phyloP scores from a whole-genome alignment of 2,113 vertebrate genomes.

The Pithys albifrons region DNA sequence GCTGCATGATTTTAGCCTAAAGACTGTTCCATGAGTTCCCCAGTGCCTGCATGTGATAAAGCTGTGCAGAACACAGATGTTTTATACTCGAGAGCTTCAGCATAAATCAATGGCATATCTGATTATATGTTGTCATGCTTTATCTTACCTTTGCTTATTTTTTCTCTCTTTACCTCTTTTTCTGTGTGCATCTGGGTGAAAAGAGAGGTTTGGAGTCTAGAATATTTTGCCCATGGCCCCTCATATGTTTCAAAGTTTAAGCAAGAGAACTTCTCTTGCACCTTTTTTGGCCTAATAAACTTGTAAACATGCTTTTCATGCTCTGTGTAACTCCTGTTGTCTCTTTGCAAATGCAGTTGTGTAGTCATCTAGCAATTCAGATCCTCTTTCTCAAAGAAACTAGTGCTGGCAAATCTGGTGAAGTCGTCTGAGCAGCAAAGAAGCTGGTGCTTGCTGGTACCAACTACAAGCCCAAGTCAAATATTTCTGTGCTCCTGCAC shows the following conservation, averaged over 20 bases:
- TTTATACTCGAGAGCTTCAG: constrained; percentile 9
- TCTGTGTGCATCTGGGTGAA: constrained; percentile 1
- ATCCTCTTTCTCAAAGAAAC: background rate
- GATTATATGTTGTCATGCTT: background rate
- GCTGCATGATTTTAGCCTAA: background rate
- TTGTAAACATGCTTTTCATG: constrained; percentile 24
- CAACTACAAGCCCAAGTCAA: background rate
- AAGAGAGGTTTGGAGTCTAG: background rate
- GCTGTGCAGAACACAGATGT: background rate
- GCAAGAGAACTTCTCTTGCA: background rate
- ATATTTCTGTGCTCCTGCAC: background rate
- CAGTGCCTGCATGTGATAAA: background rate
- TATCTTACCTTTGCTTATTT: background rate
- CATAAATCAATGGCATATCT: background rate
- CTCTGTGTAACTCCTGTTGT: constrained; percentile 39
- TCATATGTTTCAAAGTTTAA: background rate
- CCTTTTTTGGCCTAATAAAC: constrained; percentile 48
- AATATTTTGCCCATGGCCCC: background rate
- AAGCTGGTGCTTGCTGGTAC: background rate
- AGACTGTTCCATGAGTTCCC: background rate
- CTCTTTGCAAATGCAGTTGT: background rate
- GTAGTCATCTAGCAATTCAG: background rate
- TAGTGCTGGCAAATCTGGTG: background rate
- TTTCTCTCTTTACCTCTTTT: background rate
- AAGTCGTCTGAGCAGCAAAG: background rate